A percentile compares a stretch with the other conserved stretches of the same genome.
These are phyloP conservation scores for Eristalis pertinax DNA, from an alignment of 2,888 invertebrate genomes.

Conservation along the genomic window DNA sequence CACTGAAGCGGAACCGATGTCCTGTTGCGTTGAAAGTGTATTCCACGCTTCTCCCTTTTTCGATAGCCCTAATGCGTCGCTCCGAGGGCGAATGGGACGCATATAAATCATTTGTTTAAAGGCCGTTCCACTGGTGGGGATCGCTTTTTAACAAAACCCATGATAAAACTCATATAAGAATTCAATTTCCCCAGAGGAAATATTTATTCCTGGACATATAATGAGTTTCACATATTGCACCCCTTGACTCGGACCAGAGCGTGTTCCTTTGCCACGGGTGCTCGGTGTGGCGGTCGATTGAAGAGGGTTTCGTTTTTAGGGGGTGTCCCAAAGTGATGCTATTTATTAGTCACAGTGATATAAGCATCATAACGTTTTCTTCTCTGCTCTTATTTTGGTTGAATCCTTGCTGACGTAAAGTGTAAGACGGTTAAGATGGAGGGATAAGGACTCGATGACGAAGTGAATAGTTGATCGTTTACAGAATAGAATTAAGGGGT, in stretches of 20 bases:
- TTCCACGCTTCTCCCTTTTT: neutral
- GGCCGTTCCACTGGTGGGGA: neutral
- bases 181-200: slow-evolving; percentile 68
- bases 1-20: slow-evolving; percentile 24
- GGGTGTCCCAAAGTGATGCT: slow-evolving; percentile 17
- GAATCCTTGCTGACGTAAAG: slow-evolving; percentile 23
- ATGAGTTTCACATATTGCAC: slow-evolving; percentile 61
- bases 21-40: slow-evolving; percentile 41
- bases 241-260: slow-evolving; percentile 14
- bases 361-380: slow-evolving; percentile 39
- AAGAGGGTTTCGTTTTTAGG: neutral
- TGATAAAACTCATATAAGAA: slow-evolving; percentile 70
- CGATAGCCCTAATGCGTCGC: neutral
- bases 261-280: slow-evolving; percentile 2
- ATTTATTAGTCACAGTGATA: slow-evolving; percentile 54
- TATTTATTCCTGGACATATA: slow-evolving; percentile 57
- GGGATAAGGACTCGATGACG: neutral
- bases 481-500: neutral
- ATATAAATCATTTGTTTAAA: slow-evolving; percentile 65
- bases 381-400: neutral
- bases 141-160: slow-evolving; percentile 43
- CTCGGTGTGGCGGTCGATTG: neutral
- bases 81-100: slow-evolving; percentile 44
- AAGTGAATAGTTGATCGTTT: neutral
- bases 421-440: neutral